phyloP scores from a whole-genome alignment of 2,888 invertebrate genomes.

The Sphaeridia pumilis region DNA sequence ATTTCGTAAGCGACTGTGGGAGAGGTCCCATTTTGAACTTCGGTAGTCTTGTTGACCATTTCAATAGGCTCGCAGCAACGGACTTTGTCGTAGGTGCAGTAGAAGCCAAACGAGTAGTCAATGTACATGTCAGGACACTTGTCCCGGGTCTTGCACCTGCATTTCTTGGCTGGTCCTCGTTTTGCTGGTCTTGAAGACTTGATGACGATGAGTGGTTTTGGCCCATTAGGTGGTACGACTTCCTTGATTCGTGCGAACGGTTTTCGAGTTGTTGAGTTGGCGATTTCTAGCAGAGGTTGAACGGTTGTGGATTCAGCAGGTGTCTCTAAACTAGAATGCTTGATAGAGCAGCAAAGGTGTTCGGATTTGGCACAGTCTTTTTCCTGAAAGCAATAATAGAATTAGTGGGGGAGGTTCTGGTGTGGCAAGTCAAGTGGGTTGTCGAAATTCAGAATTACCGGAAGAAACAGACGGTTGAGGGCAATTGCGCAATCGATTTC shows the following conservation, averaged over 20 bases:
- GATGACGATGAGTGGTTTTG: neutral
- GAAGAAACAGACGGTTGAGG: slow-evolving; percentile 21
- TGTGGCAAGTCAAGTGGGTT: neutral
- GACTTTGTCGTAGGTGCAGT: slow-evolving; percentile 29
- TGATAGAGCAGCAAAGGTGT: slow-evolving; percentile 18
- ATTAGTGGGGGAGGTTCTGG: neutral
- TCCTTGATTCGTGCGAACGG: neutral
- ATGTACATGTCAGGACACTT: slow-evolving; percentile 27
- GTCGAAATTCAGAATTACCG: slow-evolving; percentile 15
- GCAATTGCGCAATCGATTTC: slow-evolving; percentile 21
- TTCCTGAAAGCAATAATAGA: slow-evolving; percentile 10
- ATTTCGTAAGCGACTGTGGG: neutral
- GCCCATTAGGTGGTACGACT: neutral
- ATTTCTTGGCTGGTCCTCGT: slow-evolving; percentile 5
- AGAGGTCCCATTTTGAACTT: neutral
- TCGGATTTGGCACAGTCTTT: slow-evolving; percentile 11
- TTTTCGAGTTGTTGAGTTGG: neutral
- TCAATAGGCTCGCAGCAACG: slow-evolving; percentile 27
- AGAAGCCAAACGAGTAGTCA: slow-evolving; percentile 31
- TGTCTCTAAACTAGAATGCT: too few relatives aligned
- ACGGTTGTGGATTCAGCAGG: neutral
- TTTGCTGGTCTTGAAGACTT: neutral
- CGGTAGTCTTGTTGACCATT: neutral
- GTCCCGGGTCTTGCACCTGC: slow-evolving; percentile 22
- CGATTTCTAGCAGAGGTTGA: neutral